Evolutionary conservation across 2,113 vertebrate genomes (phyloP).

Genomic region (Rhabdornis inornatus): DNA sequence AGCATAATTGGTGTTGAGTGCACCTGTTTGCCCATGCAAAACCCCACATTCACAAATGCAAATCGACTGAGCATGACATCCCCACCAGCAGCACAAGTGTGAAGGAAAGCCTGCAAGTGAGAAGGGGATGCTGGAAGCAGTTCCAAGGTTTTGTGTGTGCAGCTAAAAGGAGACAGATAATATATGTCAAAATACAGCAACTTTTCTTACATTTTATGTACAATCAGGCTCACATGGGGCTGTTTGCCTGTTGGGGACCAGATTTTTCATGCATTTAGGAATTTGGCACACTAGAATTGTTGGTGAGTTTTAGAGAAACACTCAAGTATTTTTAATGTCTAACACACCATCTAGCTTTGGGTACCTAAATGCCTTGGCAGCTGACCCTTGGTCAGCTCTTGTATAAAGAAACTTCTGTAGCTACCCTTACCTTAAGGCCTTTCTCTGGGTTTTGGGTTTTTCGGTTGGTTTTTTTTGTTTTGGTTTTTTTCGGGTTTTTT

Average conservation of each 20-base stretch:
- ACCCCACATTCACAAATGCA: background rate
- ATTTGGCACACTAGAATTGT: background rate
- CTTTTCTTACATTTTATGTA: rapidly evolving
- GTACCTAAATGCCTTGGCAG: background rate
- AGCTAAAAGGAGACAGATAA: background rate
- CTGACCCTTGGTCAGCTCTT: background rate
- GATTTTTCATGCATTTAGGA: background rate
- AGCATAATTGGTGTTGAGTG: background rate
- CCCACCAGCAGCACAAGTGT: background rate
- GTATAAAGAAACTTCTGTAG: background rate
- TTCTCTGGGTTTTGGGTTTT: too few species aligned
- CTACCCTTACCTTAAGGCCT: background rate
- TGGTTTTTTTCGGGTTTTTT: too few species aligned
- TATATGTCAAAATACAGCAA: background rate
- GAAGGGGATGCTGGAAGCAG: background rate
- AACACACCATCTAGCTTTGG: background rate
- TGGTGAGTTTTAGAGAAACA: background rate
- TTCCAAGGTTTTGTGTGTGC: background rate
- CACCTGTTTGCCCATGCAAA: background rate
- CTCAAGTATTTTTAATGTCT: background rate
- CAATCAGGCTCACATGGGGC: background rate
- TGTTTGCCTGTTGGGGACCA: background rate
- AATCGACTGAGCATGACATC: background rate
- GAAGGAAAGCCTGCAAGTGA: background rate
- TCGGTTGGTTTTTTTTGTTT: too few species aligned